Percentiles rank a stretch among this genome's conserved stretches.
Conservation (phyloP, 2,888 invertebrate species). For the Achlya flavicornis region DNA sequence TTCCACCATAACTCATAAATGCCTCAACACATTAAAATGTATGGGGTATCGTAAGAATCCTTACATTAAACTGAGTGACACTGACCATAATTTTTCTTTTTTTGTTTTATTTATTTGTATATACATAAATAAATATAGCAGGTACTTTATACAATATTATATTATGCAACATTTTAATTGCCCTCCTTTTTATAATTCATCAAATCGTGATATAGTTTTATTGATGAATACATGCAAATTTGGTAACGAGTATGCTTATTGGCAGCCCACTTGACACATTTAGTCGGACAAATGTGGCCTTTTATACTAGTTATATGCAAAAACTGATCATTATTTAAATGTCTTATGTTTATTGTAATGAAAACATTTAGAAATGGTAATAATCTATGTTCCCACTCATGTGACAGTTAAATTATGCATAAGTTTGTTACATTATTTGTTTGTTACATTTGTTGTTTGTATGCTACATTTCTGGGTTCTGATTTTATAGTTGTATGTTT, state of each 20-base stretch:
- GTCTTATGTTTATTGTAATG: conserved; percentile 22
- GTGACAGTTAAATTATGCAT: no score
- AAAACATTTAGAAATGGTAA: conserved; percentile 30
- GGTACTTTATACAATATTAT: neutral
- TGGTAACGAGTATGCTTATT: conserved; percentile 24
- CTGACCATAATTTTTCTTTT: no score
- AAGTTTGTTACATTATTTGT: no score
- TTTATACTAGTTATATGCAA: conserved; percentile 32
- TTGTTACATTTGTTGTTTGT: no score
- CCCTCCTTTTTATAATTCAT: conserved; percentile 27
- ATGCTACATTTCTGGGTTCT: no score
- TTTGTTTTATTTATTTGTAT: no score
- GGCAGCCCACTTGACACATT: conserved; percentile 30
- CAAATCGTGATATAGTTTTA: conserved; percentile 46
- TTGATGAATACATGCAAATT: conserved; percentile 36
- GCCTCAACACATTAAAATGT: no score
- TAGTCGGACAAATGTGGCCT: conserved; percentile 32
- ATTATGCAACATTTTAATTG: conserved; percentile 40
- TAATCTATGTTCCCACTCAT: conserved; percentile 5
- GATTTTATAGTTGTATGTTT: no score
- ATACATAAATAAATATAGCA: no score
- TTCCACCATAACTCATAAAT: no score
- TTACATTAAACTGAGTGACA: no score
- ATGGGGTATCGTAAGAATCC: no score
- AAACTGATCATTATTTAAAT: conserved; percentile 21